Conservation (phyloP, 2,113 vertebrate genomes). For the Campylomormyrus numenius region DNA sequence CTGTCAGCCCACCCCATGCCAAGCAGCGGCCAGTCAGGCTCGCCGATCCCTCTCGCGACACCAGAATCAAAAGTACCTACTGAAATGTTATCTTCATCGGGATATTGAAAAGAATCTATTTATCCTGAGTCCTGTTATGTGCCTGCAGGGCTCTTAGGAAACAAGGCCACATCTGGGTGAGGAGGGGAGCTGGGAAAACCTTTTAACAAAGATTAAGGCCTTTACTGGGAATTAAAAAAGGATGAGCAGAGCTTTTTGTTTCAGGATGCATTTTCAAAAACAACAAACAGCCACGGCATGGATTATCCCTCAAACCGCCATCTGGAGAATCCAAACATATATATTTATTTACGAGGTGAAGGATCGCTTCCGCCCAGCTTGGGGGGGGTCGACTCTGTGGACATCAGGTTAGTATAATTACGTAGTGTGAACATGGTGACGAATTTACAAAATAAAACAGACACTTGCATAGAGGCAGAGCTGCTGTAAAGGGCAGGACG, state of each 20-base stretch:
- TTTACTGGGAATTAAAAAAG: neutral
- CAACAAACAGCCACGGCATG: neutral
- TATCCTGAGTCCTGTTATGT: neutral
- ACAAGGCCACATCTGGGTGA: slow-evolving; percentile 17
- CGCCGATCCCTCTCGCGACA: too few relatives aligned
- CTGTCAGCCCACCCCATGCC: neutral
- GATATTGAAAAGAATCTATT: neutral
- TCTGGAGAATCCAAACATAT: neutral
- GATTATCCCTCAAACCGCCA: neutral
- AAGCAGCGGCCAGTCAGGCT: neutral
- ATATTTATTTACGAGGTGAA: neutral
- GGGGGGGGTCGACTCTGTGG: neutral
- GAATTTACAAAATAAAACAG: neutral
- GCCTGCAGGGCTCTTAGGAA: slow-evolving; percentile 16
- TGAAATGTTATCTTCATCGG: neutral
- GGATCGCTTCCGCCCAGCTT: neutral
- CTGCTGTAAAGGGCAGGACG: neutral
- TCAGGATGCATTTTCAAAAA: neutral
- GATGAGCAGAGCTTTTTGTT: neutral
- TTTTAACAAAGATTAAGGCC: slow-evolving; percentile 22
- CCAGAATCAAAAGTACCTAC: neutral
- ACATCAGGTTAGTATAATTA: neutral
- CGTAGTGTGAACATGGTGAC: neutral
- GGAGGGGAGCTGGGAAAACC: neutral
- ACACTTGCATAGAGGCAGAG: neutral